Evolutionary conservation across 2,797 vertebrate species (phyloP), one percentile per base, ranked within the genome.

Genomic region (Anas capensis): DNA sequence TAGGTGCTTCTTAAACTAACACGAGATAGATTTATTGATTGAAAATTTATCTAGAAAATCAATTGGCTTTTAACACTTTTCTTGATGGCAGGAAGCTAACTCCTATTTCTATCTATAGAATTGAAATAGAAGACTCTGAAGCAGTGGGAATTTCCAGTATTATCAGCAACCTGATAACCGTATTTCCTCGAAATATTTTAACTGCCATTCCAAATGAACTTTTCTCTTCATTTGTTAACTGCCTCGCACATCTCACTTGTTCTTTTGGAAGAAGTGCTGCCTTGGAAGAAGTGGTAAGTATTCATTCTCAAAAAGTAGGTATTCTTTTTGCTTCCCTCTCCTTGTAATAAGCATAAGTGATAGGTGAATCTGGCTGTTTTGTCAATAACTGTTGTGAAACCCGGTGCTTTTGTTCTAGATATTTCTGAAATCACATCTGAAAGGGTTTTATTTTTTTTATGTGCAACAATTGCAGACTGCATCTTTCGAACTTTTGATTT

Each of bases 121-220:
- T 99, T 97, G 99, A 99, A 98, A 99, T 99, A 91, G 99, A 99
- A 97, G 99, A 99, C 97, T 99, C 99, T 0, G 99, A 99, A 98
- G 99, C 99, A 4, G 99, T 99, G 66, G 99, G 99, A 57, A 99
- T 99, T 97, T 98, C 99, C 91, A 99, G 98, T 97, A 99, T 99
- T 97, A 99, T 99, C 98, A 99, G 99, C 98, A 99, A 99, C 93
- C 97, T 99, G 97, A 99, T 99, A 98, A 99, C 99, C 23, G 99
- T 99, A 94, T 99, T 99, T 97, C 99, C 99, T 18, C 98, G 99
- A 64, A 99, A 98, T 88, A 97, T 98, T 96, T 97, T 99, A 94
- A 99, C 99, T 24, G 99, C 99, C 23, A 98, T 99, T 97, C 99
- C 99, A 77, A 99, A 97, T 36, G 99, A 99, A 70, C 99, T 99